Evolutionary conservation across 2,113 vertebrate genomes (phyloP).

Genomic region (Oryzias melastigma): DNA sequence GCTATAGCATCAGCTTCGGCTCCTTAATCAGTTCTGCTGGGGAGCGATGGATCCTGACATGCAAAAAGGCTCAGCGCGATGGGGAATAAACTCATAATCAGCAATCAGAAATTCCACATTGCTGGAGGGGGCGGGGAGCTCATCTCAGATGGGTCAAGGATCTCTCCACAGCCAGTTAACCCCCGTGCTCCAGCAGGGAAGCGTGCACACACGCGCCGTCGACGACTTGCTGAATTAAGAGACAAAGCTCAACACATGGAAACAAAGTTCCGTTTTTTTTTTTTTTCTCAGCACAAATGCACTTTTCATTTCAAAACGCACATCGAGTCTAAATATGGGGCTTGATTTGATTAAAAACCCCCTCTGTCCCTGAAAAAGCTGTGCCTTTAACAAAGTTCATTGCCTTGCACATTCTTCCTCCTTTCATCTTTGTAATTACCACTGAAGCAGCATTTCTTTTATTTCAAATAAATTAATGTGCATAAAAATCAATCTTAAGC

Average conservation of each 20-base stretch:
- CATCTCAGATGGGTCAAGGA: slow-evolving; percentile 78
- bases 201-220: slow-evolving; percentile 49
- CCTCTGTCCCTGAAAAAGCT: slow-evolving; percentile 62
- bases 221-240: slow-evolving; percentile 28
- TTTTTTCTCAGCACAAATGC: slow-evolving; percentile 32
- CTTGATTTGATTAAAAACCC: slow-evolving; percentile 45
- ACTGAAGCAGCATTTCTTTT: slow-evolving; percentile 76
- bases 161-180: slow-evolving; percentile 73
- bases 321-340: slow-evolving; percentile 29
- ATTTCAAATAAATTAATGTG: slow-evolving; percentile 79
- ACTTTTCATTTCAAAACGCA: slow-evolving; percentile 38
- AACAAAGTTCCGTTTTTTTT: slow-evolving; percentile 5
- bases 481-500: slow-evolving; percentile 77
- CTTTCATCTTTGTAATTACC: slow-evolving; percentile 80
- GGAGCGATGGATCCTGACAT: slow-evolving; percentile 70
- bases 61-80: slow-evolving; percentile 70
- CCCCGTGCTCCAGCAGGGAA: slow-evolving; percentile 58
- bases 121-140: slow-evolving; percentile 62
- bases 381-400: slow-evolving; percentile 71
- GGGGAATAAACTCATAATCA: slow-evolving; percentile 79
- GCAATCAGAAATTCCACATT: slow-evolving; percentile 78
- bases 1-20: slow-evolving; percentile 72
- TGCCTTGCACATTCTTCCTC: slow-evolving; percentile 70
- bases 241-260: slow-evolving; percentile 1
- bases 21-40: slow-evolving; percentile 76